phyloP scores from a whole-genome alignment of 2,797 vertebrate species.

The Sebastes iracundus region DNA sequence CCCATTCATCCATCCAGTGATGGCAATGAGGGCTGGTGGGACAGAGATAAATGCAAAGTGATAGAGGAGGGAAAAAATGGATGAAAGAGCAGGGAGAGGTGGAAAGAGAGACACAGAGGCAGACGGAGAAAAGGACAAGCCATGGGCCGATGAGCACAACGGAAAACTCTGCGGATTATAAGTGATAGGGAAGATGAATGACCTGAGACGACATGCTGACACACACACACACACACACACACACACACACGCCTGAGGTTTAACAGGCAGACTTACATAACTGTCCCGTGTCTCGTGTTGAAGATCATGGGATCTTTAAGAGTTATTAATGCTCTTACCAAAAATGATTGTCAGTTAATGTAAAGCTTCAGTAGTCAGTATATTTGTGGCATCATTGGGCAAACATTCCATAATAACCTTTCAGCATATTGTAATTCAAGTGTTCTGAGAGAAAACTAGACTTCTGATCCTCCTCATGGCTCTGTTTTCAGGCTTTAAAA shows the following conservation, averaged over 20 bases:
- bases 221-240: not conserved
- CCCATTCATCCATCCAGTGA: not conserved
- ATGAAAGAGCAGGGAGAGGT: not conserved
- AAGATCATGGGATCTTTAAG: not conserved
- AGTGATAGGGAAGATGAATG: not conserved
- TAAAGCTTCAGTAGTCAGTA: too few species aligned
- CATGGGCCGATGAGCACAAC: not conserved
- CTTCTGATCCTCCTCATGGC: too few species aligned
- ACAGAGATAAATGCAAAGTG: conserved; percentile 6
- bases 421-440: too few species aligned
- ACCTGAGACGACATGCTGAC: not conserved
- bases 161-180: not conserved
- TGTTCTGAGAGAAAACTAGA: too few species aligned
- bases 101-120: not conserved
- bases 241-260: not conserved
- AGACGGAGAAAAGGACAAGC: not conserved
- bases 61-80: not conserved
- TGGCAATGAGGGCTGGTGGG: not conserved
- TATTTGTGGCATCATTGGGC: too few species aligned
- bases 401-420: too few species aligned
- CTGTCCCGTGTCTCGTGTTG: not conserved
- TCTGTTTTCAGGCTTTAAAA: too few species aligned
- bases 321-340: not conserved
- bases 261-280: conserved; percentile 6
- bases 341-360: not conserved